Evolutionary conservation across 30 jellyfish, hydroid and myxozoan genomes (phyloP).

Genomic region (Nemopilema nomurai): DNA sequence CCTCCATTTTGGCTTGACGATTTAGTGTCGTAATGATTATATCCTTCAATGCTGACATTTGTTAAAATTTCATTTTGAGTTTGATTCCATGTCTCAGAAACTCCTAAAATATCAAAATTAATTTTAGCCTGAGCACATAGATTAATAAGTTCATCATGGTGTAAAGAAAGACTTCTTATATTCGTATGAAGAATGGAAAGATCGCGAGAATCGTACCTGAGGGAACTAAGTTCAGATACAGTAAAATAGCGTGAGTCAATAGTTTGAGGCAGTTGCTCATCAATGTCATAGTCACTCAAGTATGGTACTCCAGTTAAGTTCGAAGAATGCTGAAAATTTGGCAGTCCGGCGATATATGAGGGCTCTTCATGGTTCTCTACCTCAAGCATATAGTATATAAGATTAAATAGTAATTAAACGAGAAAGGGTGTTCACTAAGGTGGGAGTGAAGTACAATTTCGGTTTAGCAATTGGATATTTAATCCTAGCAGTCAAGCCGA

Average conservation of each 20-base stretch:
- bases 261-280: constrained; percentile 43
- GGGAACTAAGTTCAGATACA: constrained; percentile 33
- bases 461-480: neutral
- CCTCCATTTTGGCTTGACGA: constrained; percentile 49
- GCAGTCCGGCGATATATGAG: neutral
- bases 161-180: constrained; percentile 41
- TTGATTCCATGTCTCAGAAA: constrained; percentile 39
- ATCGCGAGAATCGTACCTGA: constrained; percentile 13
- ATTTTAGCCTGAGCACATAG: constrained; percentile 14
- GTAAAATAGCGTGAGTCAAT: constrained; percentile 35
- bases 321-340: neutral
- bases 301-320: neutral
- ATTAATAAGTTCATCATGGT: constrained; percentile 40
- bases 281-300: constrained; percentile 40
- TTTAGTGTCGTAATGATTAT: constrained; percentile 18
- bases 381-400: neutral
- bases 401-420: neutral
- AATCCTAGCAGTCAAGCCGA: neutral
- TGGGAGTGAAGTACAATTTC: neutral
- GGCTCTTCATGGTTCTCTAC: neutral
- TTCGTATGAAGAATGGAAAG: constrained; percentile 41
- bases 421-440: neutral
- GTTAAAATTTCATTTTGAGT: constrained; percentile 3
- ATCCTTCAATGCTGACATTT: constrained; percentile 2
- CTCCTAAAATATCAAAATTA: constrained; percentile 39